Evolutionary conservation across 2,888 invertebrate species (phyloP), one percentile per base, ranked within the genome.

Genomic region (Tuberolachnus salignus): DNA sequence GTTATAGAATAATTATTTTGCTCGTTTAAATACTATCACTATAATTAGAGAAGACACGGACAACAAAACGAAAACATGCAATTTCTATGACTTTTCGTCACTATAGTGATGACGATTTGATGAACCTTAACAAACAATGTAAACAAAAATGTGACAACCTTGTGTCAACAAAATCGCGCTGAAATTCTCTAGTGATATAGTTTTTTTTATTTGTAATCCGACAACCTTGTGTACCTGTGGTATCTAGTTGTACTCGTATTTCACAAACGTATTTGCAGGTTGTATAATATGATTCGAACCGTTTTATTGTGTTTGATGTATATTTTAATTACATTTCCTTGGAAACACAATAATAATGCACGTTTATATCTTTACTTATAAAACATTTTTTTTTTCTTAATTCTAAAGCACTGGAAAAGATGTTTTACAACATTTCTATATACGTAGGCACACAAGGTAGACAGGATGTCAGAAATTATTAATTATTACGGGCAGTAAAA

Each of bases 361-460:
- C 49, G 11, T 51, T 34, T 26, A 21, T 44, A 63, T 8, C 13
- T 42, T 19, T 42, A 63, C 6, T 44, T 8, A 34, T 34, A 42
- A 19, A 19, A 19, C 8, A 21, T 42, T 8, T 63, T 21, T 42
- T 16, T 55, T 13, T n/a, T 13, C 14, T 57, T 0, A 13, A 13
- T 44, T n/a, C 6, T 13, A 19, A 42, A 19, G 19, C n/a, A 42
- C 19, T 42, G 14, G 21, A 64, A 44, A 64, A 64, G 64, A 14
- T 14, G 44, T 64, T 64, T 21, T 64, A 44, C 42, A 6, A 14
- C 19, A 55, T 55, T 21, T 4, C 19, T 55, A 19, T 42, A 53
- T 19, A n/a, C 14, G 49, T n/a, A 13, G 10, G n/a, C 10, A 4
- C 16, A 70, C 70, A 70, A 70, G 70, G 70, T 23, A 70, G 70